Evolutionary conservation across 2,797 vertebrate species (phyloP), one percentile per base, ranked within the genome.

Genomic region (Oreochromis grahami): DNA sequence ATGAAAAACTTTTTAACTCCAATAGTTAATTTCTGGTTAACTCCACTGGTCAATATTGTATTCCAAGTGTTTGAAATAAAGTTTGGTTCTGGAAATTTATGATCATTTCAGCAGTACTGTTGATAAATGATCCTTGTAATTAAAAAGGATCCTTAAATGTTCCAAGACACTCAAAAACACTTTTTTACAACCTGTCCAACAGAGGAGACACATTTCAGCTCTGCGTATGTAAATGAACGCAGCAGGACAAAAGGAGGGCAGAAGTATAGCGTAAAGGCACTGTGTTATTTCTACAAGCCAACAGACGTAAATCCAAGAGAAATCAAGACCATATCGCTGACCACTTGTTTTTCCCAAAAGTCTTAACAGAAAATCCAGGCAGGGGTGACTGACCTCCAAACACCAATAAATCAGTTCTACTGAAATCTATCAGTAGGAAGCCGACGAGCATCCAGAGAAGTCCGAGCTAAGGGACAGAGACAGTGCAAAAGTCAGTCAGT

Each of bases 181-280:
- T 41, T 41, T 70, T 19, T 41, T 55, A 79, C 77, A 86, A 81
- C 3, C 56, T 70, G 45, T 56, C 43, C 21, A 53, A 76, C 32
- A 72, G 29, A 21, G 21, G 45, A 81, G 58, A 83, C 58, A 85
- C 21, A 5, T 87, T 83, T 77, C 45, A 77, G 34, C 76, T 85
- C 70, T 77, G 70, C 43, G 14, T 19, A 19, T 78, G 81, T 63
- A 36, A 60, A 19, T 77, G 41, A 84, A 91, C 65, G 88, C 83
- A 79, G 76, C 80, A 53, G 78, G 79, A 81, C 17, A 3, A 84
- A 78, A 81, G 68, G 78, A 74, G 78, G 77, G 83, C 85, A 90
- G 82, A 88, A 88, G 88, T 85, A 55, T 79, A 86, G 89, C 87
- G 81, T 89, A 91, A 95, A 95, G 95, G 95, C 94, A 95, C 94